Evolutionary conservation across 2,113 vertebrate species (phyloP).

Genomic region (Scopus umbretta): DNA sequence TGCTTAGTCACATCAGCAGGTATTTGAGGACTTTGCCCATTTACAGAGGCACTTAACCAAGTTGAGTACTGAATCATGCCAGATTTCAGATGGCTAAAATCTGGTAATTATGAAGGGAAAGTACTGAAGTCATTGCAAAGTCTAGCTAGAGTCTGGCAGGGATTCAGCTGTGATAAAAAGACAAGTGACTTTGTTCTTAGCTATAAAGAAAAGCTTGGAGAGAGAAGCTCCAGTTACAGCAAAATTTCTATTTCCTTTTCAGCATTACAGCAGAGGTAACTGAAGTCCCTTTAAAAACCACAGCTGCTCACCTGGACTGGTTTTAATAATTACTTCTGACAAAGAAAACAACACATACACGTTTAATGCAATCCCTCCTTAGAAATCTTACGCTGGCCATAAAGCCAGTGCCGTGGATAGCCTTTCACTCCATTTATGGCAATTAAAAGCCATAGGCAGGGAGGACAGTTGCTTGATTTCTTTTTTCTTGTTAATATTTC

Average conservation of each 20-base stretch:
- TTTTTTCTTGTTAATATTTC: background rate
- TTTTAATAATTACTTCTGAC: background rate
- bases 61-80: background rate
- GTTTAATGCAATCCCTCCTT: background rate
- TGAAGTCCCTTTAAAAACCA: background rate
- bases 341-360: background rate
- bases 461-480: background rate
- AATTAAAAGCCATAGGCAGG: background rate
- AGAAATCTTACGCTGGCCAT: background rate
- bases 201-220: background rate
- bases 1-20: background rate
- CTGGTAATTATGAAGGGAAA: background rate
- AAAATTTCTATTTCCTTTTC: background rate
- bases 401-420: too few species aligned
- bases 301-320: background rate
- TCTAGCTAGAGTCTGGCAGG: background rate
- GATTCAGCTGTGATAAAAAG: background rate
- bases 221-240: background rate
- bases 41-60: background rate
- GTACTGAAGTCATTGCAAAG: background rate
- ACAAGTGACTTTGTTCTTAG: background rate
- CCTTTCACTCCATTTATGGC: background rate
- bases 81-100: background rate
- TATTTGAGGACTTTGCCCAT: background rate
- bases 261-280: background rate